phyloP scores from a whole-genome alignment of 2,888 invertebrate species.

The Imbricaverruca yamaguchii region DNA sequence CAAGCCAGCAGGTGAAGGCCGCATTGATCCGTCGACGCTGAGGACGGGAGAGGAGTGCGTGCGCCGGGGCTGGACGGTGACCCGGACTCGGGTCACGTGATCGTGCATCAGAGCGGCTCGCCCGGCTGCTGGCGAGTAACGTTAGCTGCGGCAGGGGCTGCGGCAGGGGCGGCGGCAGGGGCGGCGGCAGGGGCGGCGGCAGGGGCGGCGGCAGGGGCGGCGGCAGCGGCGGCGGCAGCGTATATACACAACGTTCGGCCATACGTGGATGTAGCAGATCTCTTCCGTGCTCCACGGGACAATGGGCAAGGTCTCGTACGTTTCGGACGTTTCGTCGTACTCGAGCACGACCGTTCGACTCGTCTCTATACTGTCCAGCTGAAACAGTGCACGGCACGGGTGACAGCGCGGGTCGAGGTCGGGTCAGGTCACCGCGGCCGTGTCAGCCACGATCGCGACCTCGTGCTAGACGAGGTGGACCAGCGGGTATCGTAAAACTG shows the following conservation, averaged over 20 bases:
- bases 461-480: too few relatives aligned
- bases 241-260: not conserved
- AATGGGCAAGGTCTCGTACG: not conserved
- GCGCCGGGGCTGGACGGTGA: constrained; percentile 43
- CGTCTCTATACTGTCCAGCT: not conserved
- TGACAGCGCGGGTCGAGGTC: constrained; percentile 28
- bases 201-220: constrained; percentile 26
- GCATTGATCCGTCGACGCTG: too few relatives aligned
- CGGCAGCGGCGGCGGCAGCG: constrained; percentile 25
- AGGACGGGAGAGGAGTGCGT: too few relatives aligned
- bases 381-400: not conserved
- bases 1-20: too few relatives aligned
- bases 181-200: not conserved
- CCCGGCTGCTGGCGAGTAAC: constrained; percentile 38
- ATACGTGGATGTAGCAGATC: constrained; percentile 42
- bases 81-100: constrained; percentile 38
- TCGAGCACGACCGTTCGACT: constrained; percentile 22
- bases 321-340: constrained; percentile 1
- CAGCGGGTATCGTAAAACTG: too few relatives aligned
- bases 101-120: too few relatives aligned
- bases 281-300: constrained; percentile 39
- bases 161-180: constrained; percentile 1
- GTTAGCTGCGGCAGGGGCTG: constrained; percentile 37
- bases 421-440: too few relatives aligned
- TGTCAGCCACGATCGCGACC: too few relatives aligned